A percentile compares a stretch with the other conserved stretches of the same genome.
These are phyloP conservation scores for Aspidoscelis tigris DNA, from an alignment of 2,113 vertebrate species.

Conservation along the genomic window DNA sequence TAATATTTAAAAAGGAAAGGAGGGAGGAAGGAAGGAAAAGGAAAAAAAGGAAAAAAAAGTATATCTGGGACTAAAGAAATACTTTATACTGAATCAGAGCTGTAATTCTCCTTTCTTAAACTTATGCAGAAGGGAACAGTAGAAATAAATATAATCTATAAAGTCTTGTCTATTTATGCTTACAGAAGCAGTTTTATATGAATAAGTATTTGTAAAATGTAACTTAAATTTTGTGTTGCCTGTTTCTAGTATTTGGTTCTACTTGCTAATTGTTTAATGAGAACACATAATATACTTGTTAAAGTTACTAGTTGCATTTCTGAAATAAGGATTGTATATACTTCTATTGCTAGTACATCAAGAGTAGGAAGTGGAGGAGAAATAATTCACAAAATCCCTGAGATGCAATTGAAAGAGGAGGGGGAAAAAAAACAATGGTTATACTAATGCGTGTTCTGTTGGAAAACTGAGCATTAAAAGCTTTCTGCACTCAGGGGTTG, in stretches of 20 bases:
- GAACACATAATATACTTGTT: too few species aligned
- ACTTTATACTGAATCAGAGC: background rate
- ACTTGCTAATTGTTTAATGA: too few species aligned
- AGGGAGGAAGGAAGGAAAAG: background rate
- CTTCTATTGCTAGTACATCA: background rate
- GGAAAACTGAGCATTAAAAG: conserved; percentile 22
- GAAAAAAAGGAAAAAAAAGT: too few species aligned
- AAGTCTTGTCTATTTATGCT: background rate
- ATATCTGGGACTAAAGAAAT: background rate
- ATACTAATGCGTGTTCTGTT: background rate
- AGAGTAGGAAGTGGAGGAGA: background rate
- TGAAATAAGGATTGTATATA: background rate
- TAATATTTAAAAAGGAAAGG: background rate
- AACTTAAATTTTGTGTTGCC: too few species aligned
- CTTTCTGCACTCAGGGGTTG: conserved; percentile 2
- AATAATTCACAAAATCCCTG: conserved; percentile 12
- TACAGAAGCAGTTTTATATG: background rate
- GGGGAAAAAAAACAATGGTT: background rate
- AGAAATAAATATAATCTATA: too few species aligned
- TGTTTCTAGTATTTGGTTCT: too few species aligned
- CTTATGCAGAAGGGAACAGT: too few species aligned
- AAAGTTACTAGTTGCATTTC: too few species aligned
- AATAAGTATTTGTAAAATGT: too few species aligned
- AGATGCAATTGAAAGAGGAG: background rate
- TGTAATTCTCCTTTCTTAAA: too few species aligned